phyloP scores from a whole-genome alignment of 2,113 vertebrate genomes.

The Lontra canadensis region DNA sequence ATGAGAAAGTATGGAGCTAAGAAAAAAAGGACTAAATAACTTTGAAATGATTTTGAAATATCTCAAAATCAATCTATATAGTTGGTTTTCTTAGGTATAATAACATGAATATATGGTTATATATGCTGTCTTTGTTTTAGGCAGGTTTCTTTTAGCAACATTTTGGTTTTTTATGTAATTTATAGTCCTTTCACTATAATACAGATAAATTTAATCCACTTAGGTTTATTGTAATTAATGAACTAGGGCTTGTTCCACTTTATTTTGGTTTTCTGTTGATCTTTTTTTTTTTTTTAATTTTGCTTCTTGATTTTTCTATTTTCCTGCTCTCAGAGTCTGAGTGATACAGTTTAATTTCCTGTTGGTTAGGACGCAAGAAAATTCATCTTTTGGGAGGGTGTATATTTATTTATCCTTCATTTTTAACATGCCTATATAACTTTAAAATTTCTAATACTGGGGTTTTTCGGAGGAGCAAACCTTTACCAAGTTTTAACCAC shows the following conservation, averaged over 20 bases:
- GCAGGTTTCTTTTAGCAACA: not conserved
- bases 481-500: not conserved
- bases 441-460: not conserved
- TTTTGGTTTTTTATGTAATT: not conserved
- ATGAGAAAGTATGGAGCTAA: not conserved
- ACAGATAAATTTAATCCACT: not conserved
- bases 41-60: not conserved
- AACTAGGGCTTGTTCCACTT: not conserved
- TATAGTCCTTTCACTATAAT: not conserved
- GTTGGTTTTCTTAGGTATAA: not conserved
- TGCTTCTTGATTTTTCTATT: not conserved
- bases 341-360: not conserved
- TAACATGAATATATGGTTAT: not conserved
- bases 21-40: not conserved
- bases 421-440: not conserved
- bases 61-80: not conserved
- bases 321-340: not conserved
- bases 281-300: not conserved
- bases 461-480: not conserved
- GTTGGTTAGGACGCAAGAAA: not conserved
- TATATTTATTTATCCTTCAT: not conserved
- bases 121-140: constrained; percentile 6
- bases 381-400: not conserved
- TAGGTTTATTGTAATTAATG: not conserved
- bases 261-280: not conserved